phyloP scores from a whole-genome alignment of 2,113 vertebrate genomes.

The Hepsetus odoe region DNA sequence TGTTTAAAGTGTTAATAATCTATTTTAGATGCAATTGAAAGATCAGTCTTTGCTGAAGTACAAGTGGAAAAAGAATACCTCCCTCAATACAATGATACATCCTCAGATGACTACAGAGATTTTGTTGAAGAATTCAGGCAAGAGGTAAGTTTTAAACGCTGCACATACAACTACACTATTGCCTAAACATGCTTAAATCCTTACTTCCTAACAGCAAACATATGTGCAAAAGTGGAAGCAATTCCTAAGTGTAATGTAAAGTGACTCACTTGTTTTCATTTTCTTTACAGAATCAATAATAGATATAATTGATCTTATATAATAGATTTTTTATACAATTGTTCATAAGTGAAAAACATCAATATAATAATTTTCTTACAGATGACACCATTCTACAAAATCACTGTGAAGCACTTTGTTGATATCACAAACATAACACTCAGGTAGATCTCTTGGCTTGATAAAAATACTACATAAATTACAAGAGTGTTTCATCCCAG shows the following conservation, averaged over 20 bases:
- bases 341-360: background rate
- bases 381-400: background rate
- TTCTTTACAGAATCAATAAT: background rate
- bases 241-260: background rate
- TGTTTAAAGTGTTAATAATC: too few species aligned
- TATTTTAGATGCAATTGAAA: constrained; percentile 42
- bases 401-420: fast-evolving
- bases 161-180: background rate
- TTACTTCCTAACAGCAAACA: background rate
- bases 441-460: constrained; percentile 29
- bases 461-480: background rate
- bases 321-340: background rate
- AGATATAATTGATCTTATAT: too few species aligned
- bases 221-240: background rate
- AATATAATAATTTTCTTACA: constrained; percentile 19
- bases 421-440: constrained; percentile 22
- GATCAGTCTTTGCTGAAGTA: constrained; percentile 14
- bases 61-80: background rate
- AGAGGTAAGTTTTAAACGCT: constrained; percentile 26
- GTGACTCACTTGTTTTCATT: background rate
- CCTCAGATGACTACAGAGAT: background rate
- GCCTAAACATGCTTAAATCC: too few species aligned
- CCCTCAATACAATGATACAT: background rate
- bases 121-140: background rate
- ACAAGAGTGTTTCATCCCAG: background rate